Percentiles rank a stretch among this genome's conserved stretches.
Conservation (phyloP, 2,888 invertebrate genomes). For the Drosophila mimetica region DNA sequence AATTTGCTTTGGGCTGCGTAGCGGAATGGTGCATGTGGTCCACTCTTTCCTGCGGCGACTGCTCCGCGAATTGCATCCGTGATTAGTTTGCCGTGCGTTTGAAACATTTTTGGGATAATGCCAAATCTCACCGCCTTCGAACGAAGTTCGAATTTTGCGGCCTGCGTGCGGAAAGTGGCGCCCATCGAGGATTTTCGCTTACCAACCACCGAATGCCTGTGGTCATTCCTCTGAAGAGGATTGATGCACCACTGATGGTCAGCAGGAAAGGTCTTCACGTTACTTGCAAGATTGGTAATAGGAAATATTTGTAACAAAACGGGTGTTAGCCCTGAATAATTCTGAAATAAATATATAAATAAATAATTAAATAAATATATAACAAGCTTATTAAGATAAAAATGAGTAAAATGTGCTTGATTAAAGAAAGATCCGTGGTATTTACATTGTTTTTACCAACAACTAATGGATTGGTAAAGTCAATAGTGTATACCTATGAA, state of each 20-base stretch:
- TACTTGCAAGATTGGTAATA: background rate
- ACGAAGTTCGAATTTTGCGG: constrained; percentile 22
- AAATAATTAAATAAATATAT: too few species aligned
- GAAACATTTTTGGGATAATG: constrained; percentile 40
- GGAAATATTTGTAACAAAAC: background rate
- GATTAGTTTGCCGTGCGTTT: constrained; percentile 31
- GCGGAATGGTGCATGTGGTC: constrained; percentile 6
- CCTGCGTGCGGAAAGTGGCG: constrained; percentile 25
- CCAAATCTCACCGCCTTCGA: constrained; percentile 20
- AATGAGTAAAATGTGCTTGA: too few species aligned
- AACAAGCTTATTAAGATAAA: too few species aligned
- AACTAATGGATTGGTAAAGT: too few species aligned
- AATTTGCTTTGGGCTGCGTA: background rate
- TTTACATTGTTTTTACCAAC: too few species aligned
- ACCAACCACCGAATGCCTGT: constrained; percentile 7
- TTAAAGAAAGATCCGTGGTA: too few species aligned
- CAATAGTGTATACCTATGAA: too few species aligned
- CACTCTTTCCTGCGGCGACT: constrained; percentile 17
- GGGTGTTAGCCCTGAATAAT: too few species aligned
- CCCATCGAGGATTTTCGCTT: constrained; percentile 1
- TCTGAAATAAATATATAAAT: too few species aligned
- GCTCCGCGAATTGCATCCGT: constrained; percentile 29
- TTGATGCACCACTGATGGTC: background rate
- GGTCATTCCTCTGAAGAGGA: constrained; percentile 2
- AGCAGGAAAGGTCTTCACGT: background rate